Percentiles rank a stretch among this genome's conserved stretches.
Evolutionary conservation across 2,113 vertebrate genomes (phyloP).

Genomic region (Sceloporus undulatus): DNA sequence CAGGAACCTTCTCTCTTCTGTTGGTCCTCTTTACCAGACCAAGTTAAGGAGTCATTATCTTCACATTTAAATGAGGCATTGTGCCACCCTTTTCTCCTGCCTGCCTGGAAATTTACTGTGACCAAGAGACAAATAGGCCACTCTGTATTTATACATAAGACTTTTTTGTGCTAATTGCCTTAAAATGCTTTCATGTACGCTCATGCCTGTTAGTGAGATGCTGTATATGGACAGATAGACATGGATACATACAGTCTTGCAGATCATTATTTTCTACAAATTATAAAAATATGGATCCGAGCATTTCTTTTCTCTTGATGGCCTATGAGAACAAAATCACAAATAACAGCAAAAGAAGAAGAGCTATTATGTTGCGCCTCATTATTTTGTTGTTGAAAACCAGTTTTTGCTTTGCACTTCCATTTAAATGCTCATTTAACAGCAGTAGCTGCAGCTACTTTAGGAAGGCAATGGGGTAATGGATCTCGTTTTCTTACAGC

Average conservation of each 20-base stretch:
- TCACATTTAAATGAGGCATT: neutral
- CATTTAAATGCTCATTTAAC: slow-evolving; percentile 33
- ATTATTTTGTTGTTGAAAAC: slow-evolving; percentile 42
- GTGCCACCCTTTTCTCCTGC: neutral
- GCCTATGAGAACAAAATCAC: neutral
- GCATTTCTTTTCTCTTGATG: neutral
- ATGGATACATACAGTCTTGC: neutral
- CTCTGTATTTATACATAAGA: neutral
- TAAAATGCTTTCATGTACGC: neutral
- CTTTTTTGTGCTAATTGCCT: neutral
- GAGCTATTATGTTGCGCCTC: neutral
- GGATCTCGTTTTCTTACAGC: slow-evolving; percentile 40
- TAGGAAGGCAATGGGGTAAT: slow-evolving; percentile 36
- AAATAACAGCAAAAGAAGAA: slow-evolving; percentile 4
- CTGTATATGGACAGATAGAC: neutral
- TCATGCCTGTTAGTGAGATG: neutral
- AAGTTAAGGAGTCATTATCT: neutral
- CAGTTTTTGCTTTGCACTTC: slow-evolving; percentile 12
- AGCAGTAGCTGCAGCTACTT: slow-evolving; percentile 21
- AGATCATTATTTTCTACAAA: neutral
- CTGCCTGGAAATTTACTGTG: neutral
- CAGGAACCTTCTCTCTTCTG: neutral
- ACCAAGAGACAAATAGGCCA: neutral
- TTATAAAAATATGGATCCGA: neutral
- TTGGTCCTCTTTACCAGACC: neutral